These are phyloP conservation scores for Pachypsylla venusta DNA, from an alignment of 1,140 invertebrate genomes.

Conservation along the genomic window DNA sequence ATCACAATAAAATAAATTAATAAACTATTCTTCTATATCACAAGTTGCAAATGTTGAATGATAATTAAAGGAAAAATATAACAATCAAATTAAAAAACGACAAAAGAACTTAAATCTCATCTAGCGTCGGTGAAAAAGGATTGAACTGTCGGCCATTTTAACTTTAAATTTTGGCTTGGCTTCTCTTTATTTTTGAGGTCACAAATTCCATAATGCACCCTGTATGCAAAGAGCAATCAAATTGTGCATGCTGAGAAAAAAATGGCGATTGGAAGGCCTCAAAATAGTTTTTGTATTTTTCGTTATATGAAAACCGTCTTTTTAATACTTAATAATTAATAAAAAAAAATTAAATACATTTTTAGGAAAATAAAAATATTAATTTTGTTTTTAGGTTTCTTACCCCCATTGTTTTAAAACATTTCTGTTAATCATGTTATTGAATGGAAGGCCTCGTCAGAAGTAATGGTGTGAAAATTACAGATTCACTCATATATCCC, in stretches of 20 bases:
- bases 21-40: too few relatives aligned
- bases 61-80: too few relatives aligned
- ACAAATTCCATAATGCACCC: background rate
- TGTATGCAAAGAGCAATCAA: background rate
- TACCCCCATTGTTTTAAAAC: too few relatives aligned
- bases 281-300: background rate
- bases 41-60: too few relatives aligned
- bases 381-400: background rate
- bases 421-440: too few relatives aligned
- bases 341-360: background rate
- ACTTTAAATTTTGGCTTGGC: background rate
- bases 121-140: background rate
- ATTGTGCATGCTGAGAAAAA: background rate
- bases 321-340: background rate
- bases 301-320: background rate
- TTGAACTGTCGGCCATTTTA: background rate
- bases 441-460: background rate
- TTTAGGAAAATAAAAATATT: too few relatives aligned
- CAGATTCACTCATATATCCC: background rate
- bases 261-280: background rate
- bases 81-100: too few relatives aligned
- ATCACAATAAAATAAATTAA: too few relatives aligned
- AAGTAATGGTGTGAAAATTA: too few relatives aligned
- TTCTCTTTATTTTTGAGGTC: background rate
- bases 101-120: too few relatives aligned